phyloP scores from a whole-genome alignment of 2,113 vertebrate species.

The Podilymbus podiceps region DNA sequence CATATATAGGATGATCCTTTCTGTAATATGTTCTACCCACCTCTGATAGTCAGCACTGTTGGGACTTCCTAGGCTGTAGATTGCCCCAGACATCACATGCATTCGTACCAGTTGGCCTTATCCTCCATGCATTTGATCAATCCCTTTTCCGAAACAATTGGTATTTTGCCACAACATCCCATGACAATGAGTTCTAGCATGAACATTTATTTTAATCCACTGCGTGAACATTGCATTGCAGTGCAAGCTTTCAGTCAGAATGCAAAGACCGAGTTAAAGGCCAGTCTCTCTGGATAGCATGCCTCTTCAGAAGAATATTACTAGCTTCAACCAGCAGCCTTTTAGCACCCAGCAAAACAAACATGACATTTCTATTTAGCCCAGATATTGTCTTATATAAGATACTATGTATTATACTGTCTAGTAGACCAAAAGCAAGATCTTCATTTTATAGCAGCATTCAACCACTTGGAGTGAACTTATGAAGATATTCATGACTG shows the following conservation, averaged over 20 bases:
- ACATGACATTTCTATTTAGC: neutral
- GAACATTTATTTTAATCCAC: neutral
- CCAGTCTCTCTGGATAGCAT: neutral
- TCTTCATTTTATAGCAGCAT: neutral
- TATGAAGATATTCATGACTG: neutral
- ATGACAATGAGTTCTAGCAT: neutral
- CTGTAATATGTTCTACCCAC: neutral
- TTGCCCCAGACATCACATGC: neutral
- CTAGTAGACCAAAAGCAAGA: neutral
- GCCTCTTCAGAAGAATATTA: neutral
- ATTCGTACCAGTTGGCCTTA: neutral
- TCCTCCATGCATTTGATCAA: neutral
- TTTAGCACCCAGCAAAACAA: neutral
- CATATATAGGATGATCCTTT: neutral
- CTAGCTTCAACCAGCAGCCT: neutral
- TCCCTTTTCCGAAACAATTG: neutral
- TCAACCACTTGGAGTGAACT: neutral
- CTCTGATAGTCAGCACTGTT: neutral
- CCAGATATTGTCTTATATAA: neutral
- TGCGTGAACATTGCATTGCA: neutral
- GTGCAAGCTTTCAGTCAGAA: neutral
- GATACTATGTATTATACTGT: neutral
- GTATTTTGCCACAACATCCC: neutral
- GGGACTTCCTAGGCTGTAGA: neutral
- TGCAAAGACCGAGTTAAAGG: neutral